These are phyloP conservation scores for Psittacula derbiana DNA, from an alignment of 2,797 vertebrate species.

Conservation along the genomic window DNA sequence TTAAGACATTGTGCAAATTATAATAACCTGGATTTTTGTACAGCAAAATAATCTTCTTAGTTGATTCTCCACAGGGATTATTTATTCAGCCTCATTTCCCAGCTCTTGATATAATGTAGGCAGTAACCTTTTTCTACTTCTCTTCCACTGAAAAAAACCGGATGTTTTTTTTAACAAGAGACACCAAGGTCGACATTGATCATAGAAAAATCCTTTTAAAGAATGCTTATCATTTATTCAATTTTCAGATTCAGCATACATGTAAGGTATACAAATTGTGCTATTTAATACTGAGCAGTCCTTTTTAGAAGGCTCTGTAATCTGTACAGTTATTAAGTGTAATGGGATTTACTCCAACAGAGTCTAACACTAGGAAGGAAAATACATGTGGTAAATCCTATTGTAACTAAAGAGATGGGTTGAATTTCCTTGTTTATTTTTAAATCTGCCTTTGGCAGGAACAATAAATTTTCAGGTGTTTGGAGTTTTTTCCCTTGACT, in stretches of 20 bases:
- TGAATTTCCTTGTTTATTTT: constrained; percentile 15
- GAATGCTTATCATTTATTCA: neutral
- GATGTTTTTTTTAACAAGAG: neutral
- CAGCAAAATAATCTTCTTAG: constrained; percentile 40
- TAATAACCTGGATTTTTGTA: neutral
- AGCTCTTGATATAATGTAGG: neutral
- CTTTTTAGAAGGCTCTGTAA: constrained; percentile 31
- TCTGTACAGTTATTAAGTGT: constrained; percentile 40
- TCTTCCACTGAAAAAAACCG: neutral
- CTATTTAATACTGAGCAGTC: constrained; percentile 40
- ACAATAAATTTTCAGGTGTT: neutral
- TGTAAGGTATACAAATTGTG: constrained; percentile 26
- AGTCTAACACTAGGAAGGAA: neutral
- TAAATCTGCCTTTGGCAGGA: neutral
- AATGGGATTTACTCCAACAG: constrained; percentile 56
- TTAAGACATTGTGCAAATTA: constrained; percentile 1
- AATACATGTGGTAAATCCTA: constrained; percentile 3
- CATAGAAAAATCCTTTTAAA: constrained; percentile 16
- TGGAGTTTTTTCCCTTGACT: neutral
- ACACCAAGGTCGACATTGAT: neutral
- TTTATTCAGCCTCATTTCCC: neutral
- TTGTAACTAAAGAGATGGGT: neutral
- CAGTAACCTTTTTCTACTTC: neutral
- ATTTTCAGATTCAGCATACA: constrained; percentile 11
- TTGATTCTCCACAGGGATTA: constrained; percentile 14